Conservation (phyloP, 2,888 invertebrate species). For the Didymodactylos carnosus region DNA sequence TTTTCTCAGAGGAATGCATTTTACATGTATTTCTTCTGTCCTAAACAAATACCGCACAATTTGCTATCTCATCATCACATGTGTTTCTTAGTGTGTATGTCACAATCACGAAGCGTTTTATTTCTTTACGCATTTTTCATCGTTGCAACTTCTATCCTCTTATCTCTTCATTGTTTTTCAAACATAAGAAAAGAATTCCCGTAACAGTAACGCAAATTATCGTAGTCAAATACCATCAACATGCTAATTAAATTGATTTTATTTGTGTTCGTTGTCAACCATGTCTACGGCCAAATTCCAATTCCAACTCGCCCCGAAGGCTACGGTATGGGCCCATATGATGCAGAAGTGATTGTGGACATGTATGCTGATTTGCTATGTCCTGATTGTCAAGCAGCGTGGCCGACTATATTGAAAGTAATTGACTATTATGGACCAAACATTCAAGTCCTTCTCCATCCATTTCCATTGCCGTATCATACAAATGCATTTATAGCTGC, state of each 20-base stretch:
- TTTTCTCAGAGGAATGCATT: too few relatives aligned
- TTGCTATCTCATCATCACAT: too few relatives aligned
- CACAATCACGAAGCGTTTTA: too few relatives aligned
- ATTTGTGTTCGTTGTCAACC: not conserved
- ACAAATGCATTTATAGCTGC: constrained; percentile 22
- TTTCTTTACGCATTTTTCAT: too few relatives aligned
- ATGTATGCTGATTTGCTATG: constrained; percentile 24
- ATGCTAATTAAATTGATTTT: not conserved
- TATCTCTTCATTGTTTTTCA: too few relatives aligned
- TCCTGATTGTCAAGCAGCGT: constrained; percentile 21
- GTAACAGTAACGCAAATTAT: too few relatives aligned
- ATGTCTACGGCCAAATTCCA: constrained; percentile 15
- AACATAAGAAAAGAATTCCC: not conserved
- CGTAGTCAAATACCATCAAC: too few relatives aligned
- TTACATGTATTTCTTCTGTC: too few relatives aligned
- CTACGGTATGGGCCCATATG: constrained; percentile 17
- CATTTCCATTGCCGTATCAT: constrained; percentile 26
- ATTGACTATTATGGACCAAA: constrained; percentile 20
- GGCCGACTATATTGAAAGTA: constrained; percentile 19
- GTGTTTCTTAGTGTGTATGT: too few relatives aligned
- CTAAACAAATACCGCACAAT: too few relatives aligned
- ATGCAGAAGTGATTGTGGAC: constrained; percentile 21
- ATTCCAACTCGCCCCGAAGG: constrained; percentile 22
- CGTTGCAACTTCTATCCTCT: not conserved
- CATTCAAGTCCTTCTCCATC: constrained; percentile 20